phyloP scores from a whole-genome alignment of 2,113 vertebrate species.

The Pluvianellus socialis region DNA sequence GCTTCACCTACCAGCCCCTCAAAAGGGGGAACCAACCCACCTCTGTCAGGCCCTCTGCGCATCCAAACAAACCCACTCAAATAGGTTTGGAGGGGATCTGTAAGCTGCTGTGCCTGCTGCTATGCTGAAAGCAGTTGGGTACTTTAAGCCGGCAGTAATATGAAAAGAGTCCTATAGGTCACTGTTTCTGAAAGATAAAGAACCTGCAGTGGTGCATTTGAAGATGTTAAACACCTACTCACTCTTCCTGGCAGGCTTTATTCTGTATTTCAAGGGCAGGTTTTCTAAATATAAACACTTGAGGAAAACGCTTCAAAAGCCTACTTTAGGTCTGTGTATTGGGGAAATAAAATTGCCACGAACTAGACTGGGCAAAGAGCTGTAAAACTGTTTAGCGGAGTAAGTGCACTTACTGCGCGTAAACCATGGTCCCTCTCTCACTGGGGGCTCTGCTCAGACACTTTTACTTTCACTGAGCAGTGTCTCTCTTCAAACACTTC shows the following conservation, averaged over 20 bases:
- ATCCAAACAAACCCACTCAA: neutral
- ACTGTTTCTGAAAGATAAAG: conserved; percentile 13
- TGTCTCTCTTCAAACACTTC: neutral
- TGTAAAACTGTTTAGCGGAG: neutral
- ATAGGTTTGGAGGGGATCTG: neutral
- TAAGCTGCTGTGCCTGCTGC: neutral
- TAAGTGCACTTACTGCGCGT: neutral
- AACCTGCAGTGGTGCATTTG: neutral
- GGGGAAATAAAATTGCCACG: neutral
- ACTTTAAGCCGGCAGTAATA: neutral
- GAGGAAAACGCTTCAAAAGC: neutral
- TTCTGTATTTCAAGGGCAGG: neutral
- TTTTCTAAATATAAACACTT: conserved; percentile 28
- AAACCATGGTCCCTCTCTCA: neutral
- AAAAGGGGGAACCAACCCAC: neutral
- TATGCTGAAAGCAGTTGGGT: neutral
- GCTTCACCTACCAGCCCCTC: neutral
- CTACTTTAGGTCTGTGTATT: neutral
- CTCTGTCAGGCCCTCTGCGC: neutral
- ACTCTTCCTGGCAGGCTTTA: neutral
- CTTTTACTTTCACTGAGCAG: neutral
- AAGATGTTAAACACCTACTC: conserved; percentile 7
- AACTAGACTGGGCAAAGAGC: neutral
- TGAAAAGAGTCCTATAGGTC: neutral
- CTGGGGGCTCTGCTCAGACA: neutral